Evolutionary conservation across 2,797 vertebrate genomes (phyloP).

Genomic region (Epinephelus coioides): DNA sequence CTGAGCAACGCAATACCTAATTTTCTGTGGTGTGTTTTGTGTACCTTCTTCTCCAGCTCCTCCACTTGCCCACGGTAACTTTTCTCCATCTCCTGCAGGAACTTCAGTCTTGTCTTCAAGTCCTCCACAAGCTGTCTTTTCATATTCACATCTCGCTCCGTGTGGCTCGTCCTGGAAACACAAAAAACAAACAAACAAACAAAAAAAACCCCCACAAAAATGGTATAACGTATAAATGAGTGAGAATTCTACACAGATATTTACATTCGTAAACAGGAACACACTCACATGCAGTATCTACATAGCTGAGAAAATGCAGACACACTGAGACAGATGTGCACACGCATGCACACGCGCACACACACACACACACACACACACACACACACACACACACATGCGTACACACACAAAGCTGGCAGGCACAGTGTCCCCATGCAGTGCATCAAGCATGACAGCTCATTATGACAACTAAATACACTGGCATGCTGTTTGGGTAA

Average conservation of each 20-base stretch:
- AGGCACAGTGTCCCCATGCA: conserved; percentile 78
- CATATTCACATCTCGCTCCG: conserved; percentile 91
- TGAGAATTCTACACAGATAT: conserved; percentile 1
- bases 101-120: conserved; percentile 89
- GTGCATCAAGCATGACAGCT: conserved; percentile 82
- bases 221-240: background rate
- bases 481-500: conserved; percentile 79
- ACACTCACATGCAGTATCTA: conserved; percentile 9
- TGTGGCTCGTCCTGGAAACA: conserved; percentile 81
- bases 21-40: background rate
- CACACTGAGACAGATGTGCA: conserved; percentile 8
- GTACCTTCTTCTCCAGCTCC: conserved; percentile 92
- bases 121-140: conserved; percentile 94
- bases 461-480: conserved; percentile 87
- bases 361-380: background rate
- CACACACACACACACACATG: conserved; percentile 32
- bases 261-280: background rate
- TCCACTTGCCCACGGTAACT: conserved; percentile 86
- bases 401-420: conserved; percentile 57
- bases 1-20: background rate
- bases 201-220: conserved; percentile 13
- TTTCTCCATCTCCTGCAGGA: conserved; percentile 91
- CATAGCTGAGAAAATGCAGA: conserved; percentile 29
- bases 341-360: conserved; percentile 17
- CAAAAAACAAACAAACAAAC: background rate